Conservation (phyloP, 1,140 invertebrate species). For the Drosophila ironensis region DNA sequence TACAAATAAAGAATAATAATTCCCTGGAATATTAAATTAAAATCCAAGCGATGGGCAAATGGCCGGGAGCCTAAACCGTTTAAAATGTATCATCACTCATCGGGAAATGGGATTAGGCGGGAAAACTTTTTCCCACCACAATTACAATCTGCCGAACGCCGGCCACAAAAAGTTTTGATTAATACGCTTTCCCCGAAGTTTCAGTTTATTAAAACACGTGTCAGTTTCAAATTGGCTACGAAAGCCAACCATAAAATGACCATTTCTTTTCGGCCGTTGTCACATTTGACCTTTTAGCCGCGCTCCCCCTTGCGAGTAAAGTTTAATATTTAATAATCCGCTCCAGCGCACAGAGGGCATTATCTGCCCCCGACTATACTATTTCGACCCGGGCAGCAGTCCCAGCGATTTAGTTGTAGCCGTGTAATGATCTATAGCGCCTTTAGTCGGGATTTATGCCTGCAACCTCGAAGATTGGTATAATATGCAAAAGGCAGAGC, state of each 20-base stretch:
- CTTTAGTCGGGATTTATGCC: constrained; percentile 69
- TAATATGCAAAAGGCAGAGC: constrained; percentile 58
- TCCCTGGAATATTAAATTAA: no score
- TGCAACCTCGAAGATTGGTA: constrained; percentile 51
- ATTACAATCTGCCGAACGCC: neutral
- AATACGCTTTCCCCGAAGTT: neutral
- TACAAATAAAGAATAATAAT: no score
- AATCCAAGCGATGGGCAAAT: no score
- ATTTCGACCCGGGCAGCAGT: no score
- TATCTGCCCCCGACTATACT: neutral
- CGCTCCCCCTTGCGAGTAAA: constrained; percentile 16
- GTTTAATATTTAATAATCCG: constrained; percentile 73
- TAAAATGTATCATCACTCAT: no score
- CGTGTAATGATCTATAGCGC: constrained; percentile 71
- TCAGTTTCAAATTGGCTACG: constrained; percentile 19
- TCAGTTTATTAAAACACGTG: constrained; percentile 8
- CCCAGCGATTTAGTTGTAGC: constrained; percentile 50
- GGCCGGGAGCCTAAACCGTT: no score
- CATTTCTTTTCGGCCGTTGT: neutral
- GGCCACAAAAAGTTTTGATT: neutral
- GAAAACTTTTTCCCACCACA: neutral
- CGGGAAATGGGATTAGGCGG: no score
- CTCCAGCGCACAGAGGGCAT: constrained; percentile 24
- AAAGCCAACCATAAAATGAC: constrained; percentile 5
- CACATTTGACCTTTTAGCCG: constrained; percentile 12